These are phyloP conservation scores for Caenorhabditis sp. DNA, from an alignment of 2,888 invertebrate species.

Conservation along the genomic window DNA sequence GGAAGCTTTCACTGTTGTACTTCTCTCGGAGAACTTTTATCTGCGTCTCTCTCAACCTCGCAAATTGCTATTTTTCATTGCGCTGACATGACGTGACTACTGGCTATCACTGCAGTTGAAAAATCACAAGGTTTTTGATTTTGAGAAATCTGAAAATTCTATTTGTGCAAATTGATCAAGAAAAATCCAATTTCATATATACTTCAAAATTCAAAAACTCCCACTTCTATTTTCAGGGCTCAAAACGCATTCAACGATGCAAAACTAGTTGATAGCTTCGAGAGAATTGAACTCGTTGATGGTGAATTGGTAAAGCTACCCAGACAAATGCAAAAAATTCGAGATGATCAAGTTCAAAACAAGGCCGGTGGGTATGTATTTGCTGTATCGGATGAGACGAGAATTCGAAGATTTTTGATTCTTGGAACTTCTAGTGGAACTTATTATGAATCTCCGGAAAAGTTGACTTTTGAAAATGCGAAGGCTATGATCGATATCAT, in stretches of 20 bases:
- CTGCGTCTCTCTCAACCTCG: too few species aligned
- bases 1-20: too few species aligned
- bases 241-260: neutral
- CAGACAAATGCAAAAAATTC: slow-evolving; percentile 56
- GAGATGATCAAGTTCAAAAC: slow-evolving; percentile 62
- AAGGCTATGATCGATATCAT: slow-evolving; percentile 69
- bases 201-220: too few species aligned
- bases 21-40: too few species aligned
- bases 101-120: too few species aligned
- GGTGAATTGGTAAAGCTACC: slow-evolving; percentile 20
- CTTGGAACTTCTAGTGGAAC: slow-evolving; percentile 71
- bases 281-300: slow-evolving; percentile 7
- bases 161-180: too few species aligned
- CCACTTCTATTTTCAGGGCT: neutral
- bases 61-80: too few species aligned
- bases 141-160: too few species aligned
- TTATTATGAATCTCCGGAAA: slow-evolving; percentile 68
- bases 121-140: too few species aligned
- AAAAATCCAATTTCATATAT: too few species aligned
- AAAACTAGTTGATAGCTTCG: neutral
- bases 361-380: slow-evolving; percentile 71
- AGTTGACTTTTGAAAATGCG: slow-evolving; percentile 70
- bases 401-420: slow-evolving; percentile 71
- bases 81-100: too few species aligned
- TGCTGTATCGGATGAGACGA: slow-evolving; percentile 69